Base-by-base conservation (phyloP, 2,113 vertebrate species). In the Gavialis gangeticus region DNA sequence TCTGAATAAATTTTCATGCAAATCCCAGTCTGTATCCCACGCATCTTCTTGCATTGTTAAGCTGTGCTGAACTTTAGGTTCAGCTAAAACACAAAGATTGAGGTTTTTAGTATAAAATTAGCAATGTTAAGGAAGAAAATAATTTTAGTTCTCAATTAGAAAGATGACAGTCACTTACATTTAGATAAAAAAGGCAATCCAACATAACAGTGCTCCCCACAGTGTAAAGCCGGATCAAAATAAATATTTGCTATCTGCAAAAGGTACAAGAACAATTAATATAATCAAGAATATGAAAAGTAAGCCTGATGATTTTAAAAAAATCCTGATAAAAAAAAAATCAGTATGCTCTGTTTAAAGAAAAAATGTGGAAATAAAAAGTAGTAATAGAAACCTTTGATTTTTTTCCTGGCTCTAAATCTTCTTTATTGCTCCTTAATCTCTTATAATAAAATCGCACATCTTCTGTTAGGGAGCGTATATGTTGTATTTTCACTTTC, bases 221-320 rank as follows among this genome's bases (percentile, higher is more conserved):
- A 99, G 63, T 99, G 99, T 91, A 99, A 98, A 96, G 98, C 96
- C 96, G 99, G 98, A 82, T 99, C 99, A 98, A 99, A 99, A 98
- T 99, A 99, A 98, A 99, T 98, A 98, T 99, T 99, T 97, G 99
- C 99, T 91, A 99, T 99, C 99, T 99, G 98, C 22, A 98, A 97
- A 98, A 97, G 54, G 95, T 16, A 10, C 18, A 94, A 91, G 85
- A 94, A 83, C 66, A 83, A 14, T 34, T 21, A 46, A 46, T 46
- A 46, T 58, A 91, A 4, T 69, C 54, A 81, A 71, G 60, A 69
- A 87, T 55, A 24, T 34, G 6, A 25, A 79, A 13, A 62, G 64
- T n/a, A 85, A 58, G 82, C 21, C 10, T 60, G 34, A 75, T 0
- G 0, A 37, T 56, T 56, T 75, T 84, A 96, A 89, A 19, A 27